Percentiles rank a stretch among this genome's conserved stretches.
phyloP scores from a whole-genome alignment of 2,888 invertebrate species.

The Tuta absoluta region DNA sequence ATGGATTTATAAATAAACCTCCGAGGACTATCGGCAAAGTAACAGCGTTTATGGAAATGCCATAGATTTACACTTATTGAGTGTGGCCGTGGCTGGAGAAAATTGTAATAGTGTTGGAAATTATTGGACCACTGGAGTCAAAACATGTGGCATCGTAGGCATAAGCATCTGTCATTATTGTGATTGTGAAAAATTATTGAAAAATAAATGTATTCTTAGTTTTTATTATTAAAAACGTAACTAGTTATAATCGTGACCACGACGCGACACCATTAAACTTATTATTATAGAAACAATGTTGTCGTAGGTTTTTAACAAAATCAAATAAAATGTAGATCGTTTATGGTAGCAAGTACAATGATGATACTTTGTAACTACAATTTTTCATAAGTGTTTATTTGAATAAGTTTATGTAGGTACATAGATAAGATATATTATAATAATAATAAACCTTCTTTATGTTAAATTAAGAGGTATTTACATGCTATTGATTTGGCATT shows the following conservation, averaged over 20 bases:
- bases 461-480: conserved; percentile 1
- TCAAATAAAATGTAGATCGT: neutral
- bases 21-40: conserved; percentile 41
- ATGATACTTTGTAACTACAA: neutral
- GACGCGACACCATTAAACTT: neutral
- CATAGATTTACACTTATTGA: conserved; percentile 55
- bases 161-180: neutral
- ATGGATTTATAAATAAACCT: conserved; percentile 52
- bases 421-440: too few relatives aligned
- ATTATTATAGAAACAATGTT: neutral
- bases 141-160: neutral
- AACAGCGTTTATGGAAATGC: conserved; percentile 52
- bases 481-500: neutral
- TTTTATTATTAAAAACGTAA: too few relatives aligned
- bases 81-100: conserved; percentile 3
- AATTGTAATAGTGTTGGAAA: conserved; percentile 36
- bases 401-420: too few relatives aligned
- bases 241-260: neutral
- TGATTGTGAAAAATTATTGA: neutral
- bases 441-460: neutral
- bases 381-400: neutral
- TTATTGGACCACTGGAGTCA: conserved; percentile 2
- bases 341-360: neutral
- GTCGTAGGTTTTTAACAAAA: neutral
- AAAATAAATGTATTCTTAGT: too few relatives aligned